Evolutionary conservation across 2,113 vertebrate species (phyloP).

Genomic region (Brachypodius melanocephalos): DNA sequence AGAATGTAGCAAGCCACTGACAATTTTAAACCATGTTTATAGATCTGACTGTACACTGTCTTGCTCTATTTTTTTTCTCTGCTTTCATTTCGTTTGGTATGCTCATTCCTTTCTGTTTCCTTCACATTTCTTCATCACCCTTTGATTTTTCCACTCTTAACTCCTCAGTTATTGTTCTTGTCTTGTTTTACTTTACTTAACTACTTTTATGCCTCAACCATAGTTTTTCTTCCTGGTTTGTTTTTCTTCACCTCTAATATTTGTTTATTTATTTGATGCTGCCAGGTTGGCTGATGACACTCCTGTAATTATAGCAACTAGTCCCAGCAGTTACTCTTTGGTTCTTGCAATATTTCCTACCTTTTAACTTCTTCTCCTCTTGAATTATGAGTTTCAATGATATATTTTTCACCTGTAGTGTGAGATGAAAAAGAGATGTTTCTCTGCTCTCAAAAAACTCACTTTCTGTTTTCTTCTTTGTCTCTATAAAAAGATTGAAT

Average conservation of each 20-base stretch:
- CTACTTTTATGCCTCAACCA: neutral
- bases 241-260: neutral
- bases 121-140: neutral
- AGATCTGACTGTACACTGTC: no score
- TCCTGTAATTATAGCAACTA: neutral
- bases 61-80: neutral
- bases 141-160: neutral
- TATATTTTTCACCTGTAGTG: neutral
- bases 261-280: neutral
- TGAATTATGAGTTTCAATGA: neutral
- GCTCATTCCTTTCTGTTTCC: neutral
- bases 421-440: neutral
- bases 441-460: neutral
- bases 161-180: neutral
- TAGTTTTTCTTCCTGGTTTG: fast-evolving
- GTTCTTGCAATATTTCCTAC: neutral
- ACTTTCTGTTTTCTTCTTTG: neutral
- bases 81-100: neutral
- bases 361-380: neutral
- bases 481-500: neutral
- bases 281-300: neutral
- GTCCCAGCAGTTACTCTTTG: neutral
- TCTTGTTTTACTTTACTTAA: neutral
- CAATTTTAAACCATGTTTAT: neutral
- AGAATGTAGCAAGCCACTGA: neutral